Evolutionary conservation across 2,797 vertebrate genomes (phyloP).

Genomic region (Lerista edwardsae): DNA sequence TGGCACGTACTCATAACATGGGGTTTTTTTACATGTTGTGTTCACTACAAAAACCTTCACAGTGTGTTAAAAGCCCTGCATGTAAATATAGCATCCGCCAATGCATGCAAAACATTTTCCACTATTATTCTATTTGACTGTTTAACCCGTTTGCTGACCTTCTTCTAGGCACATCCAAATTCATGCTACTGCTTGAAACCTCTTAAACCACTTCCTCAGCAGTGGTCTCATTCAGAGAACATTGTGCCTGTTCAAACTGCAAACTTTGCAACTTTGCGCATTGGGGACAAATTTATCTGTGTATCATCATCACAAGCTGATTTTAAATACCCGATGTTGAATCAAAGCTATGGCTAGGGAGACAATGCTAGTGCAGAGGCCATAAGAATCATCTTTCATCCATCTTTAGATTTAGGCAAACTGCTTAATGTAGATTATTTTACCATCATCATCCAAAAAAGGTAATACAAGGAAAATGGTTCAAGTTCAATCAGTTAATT

Average conservation of each 20-base stretch:
- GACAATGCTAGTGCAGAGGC: not conserved
- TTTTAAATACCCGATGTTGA: not conserved
- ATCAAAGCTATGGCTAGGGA: not conserved
- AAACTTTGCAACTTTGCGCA: not conserved
- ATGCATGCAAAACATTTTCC: accelerated
- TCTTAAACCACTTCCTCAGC: not conserved
- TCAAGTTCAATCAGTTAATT: not conserved
- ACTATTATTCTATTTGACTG: not conserved
- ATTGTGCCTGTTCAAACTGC: not conserved
- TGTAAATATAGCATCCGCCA: not conserved
- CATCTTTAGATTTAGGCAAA: not conserved
- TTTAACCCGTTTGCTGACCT: not conserved
- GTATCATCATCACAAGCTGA: not conserved
- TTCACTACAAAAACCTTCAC: not conserved
- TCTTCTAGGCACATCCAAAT: not conserved
- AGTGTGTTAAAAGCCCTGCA: not conserved
- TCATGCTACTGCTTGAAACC: not conserved
- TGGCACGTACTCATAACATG: accelerated
- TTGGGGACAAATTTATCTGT: not conserved
- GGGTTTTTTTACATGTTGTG: not conserved
- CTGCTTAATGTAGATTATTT: not conserved
- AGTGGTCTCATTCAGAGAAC: not conserved
- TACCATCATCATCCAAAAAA: not conserved
- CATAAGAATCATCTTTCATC: not conserved
- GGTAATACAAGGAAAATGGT: not conserved